phyloP scores from a whole-genome alignment of 2,797 vertebrate genomes.

The Coreius guichenoti region DNA sequence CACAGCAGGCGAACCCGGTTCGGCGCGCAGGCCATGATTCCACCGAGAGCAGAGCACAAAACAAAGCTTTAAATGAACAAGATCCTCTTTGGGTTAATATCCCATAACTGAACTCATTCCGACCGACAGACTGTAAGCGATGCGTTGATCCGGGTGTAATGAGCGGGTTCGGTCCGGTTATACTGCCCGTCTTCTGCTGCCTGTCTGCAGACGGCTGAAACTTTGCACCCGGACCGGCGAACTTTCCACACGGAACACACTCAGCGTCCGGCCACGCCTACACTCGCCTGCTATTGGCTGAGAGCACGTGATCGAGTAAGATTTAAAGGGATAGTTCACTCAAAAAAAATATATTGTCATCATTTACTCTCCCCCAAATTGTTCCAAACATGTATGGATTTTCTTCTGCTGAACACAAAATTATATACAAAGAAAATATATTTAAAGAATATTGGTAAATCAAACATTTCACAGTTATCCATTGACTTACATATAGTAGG shows the following conservation, averaged over 20 bases:
- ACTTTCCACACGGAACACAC: slow-evolving; percentile 95
- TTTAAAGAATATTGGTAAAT: background rate
- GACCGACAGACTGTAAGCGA: background rate
- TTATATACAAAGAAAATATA: too few relatives aligned
- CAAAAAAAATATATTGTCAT: accelerated
- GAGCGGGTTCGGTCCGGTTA: background rate
- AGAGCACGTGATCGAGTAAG: background rate
- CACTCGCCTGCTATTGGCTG: slow-evolving; percentile 57
- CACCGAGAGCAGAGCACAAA: slow-evolving; percentile 12
- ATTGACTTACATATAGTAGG: background rate
- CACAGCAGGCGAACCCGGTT: slow-evolving; percentile 90
- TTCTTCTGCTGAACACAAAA: background rate
- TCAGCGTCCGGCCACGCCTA: slow-evolving; percentile 62
- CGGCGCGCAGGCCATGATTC: slow-evolving; percentile 83
- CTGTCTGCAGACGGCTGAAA: slow-evolving; percentile 92
- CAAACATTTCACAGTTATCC: too few relatives aligned
- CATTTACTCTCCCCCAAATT: background rate
- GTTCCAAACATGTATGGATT: background rate
- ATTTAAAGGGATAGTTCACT: background rate
- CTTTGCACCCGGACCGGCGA: slow-evolving; percentile 96
- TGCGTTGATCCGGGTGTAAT: background rate
- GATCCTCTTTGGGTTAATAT: background rate
- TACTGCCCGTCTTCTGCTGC: slow-evolving; percentile 55
- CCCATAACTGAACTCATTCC: slow-evolving; percentile 13
- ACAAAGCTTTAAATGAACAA: slow-evolving; percentile 17